Evolutionary conservation across 2,888 invertebrate species (phyloP), one percentile per base, ranked within the genome.

Genomic region (Sisyra nigra): DNA sequence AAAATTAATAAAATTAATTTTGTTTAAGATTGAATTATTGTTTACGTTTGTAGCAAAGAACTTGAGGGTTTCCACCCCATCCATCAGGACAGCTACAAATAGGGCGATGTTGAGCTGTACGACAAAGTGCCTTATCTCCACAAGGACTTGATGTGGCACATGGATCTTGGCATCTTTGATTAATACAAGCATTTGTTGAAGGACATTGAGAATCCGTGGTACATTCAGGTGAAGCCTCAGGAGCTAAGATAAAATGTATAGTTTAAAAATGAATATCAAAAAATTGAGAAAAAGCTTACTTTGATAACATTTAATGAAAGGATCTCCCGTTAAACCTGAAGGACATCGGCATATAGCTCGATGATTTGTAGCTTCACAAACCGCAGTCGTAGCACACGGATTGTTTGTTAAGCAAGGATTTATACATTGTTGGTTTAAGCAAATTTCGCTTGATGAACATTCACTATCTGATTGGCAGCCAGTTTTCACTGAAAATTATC

Each of bases 51-150:
- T 82, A 87, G 56, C 92, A 92, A 48, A 76, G 73, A 15, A 78
- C 63, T 61, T 88, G 80, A 29, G 92, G 89, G 61, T 91, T 84
- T 47, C 92, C 92, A 41, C 85, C 86, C 66, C 84, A 87, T 48
- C 83, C 85, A 40, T 79, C 73, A 13, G 84, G 84, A 58, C 92
- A 92, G 54, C 72, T 74, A 60, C 92, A 92, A 14, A 76, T 75
- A 3, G 89, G 86, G 50, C 86, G 76, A 57, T 87, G 88, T 51
- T 77, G 72, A 36, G 70, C 67, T 0, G 84, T 80, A 13, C 76
- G 70, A 54, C 92, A 93, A 49, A 83, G 72, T 1, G 91, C 87
- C 48, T 81, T 77, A 8, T 73, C 65, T 40, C 86, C 88, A 56
- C 92, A 93, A 2, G 84, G 82, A 53, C 81, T 78, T 36, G 72